These are phyloP conservation scores for Drosophila albomicans DNA, from an alignment of 1,140 invertebrate species.

Conservation along the genomic window DNA sequence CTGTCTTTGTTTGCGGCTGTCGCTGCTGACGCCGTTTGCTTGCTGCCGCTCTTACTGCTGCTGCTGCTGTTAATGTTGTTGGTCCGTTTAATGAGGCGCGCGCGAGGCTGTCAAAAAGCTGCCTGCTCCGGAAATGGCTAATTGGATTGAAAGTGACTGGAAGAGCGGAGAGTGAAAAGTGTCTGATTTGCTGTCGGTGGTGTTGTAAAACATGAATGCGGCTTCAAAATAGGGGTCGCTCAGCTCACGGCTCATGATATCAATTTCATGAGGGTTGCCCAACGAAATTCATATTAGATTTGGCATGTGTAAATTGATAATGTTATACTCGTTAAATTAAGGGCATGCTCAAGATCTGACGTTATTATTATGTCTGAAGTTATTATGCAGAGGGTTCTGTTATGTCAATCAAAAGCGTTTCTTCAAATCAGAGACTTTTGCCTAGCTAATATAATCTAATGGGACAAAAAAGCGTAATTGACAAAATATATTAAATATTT, in stretches of 20 bases:
- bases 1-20: slow-evolving; percentile 7
- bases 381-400: not conserved
- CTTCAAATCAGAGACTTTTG: not conserved
- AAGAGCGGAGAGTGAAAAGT: slow-evolving; percentile 32
- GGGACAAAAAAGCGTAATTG: not conserved
- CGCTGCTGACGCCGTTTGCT: slow-evolving; percentile 4
- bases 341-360: not conserved
- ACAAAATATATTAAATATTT: too few species aligned
- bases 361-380: not conserved
- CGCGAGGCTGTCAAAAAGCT: slow-evolving; percentile 59
- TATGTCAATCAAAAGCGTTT: not conserved
- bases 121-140: slow-evolving; percentile 71
- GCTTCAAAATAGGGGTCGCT: slow-evolving; percentile 27
- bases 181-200: slow-evolving; percentile 34
- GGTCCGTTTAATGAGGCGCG: slow-evolving; percentile 54
- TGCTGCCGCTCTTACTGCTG: not conserved
- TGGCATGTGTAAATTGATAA: slow-evolving; percentile 14
- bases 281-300: slow-evolving; percentile 15
- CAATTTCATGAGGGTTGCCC: slow-evolving; percentile 30
- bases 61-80: slow-evolving; percentile 6
- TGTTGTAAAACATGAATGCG: slow-evolving; percentile 44
- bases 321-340: not conserved
- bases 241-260: slow-evolving; percentile 10
- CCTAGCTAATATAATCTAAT: not conserved
- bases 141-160: slow-evolving; percentile 55